Conservation (phyloP, 30 jellyfish, hydroid and myxozoan genomes). For the Cassiopea andromeda region DNA sequence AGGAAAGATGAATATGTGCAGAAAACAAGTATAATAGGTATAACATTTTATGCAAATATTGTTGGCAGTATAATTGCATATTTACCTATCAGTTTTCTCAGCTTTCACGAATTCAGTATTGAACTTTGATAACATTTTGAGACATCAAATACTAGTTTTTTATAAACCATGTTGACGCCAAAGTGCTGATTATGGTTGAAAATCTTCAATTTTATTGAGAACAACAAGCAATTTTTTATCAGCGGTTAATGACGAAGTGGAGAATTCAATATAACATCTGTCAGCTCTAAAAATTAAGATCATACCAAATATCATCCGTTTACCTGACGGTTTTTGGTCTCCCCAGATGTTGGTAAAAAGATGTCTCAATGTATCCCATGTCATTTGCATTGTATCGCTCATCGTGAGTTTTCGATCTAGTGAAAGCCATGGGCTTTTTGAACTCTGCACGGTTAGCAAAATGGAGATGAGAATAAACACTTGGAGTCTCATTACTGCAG, state of each 20-base stretch:
- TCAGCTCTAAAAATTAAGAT: background rate
- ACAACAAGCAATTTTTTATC: too few relatives aligned
- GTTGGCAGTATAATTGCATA: too few relatives aligned
- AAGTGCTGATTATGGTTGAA: too few relatives aligned
- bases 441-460: background rate
- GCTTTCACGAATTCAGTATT: too few relatives aligned
- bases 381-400: background rate
- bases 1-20: too few relatives aligned
- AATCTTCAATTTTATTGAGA: too few relatives aligned
- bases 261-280: background rate
- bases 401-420: background rate
- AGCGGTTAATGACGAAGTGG: background rate
- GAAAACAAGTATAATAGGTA: too few relatives aligned
- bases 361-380: constrained; percentile 15
- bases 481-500: background rate
- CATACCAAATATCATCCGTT: background rate
- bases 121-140: too few relatives aligned
- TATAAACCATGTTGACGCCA: too few relatives aligned
- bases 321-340: constrained; percentile 20
- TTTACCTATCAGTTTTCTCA: too few relatives aligned
- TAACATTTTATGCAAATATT: too few relatives aligned
- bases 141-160: too few relatives aligned
- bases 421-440: background rate
- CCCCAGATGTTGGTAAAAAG: constrained; percentile 13
- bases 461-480: background rate